These are phyloP conservation scores for Chelon auratus DNA, from an alignment of 2,797 vertebrate species.

Conservation along the genomic window DNA sequence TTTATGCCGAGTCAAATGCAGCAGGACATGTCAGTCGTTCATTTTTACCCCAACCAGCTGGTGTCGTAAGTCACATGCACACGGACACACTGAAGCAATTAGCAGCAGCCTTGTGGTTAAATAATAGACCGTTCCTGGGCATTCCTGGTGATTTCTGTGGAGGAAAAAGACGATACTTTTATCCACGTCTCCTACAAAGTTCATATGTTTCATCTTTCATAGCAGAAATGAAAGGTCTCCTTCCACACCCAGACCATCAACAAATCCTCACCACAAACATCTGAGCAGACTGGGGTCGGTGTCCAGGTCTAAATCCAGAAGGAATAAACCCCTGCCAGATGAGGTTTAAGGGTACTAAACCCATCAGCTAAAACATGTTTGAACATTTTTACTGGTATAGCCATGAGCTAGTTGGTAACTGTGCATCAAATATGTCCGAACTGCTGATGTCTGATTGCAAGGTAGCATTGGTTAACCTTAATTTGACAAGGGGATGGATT, in stretches of 20 bases:
- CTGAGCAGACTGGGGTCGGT: conserved; percentile 22
- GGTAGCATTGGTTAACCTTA: conserved; percentile 23
- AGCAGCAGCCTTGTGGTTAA: conserved; percentile 81
- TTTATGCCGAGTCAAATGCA: conserved; percentile 56
- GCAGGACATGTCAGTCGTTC: conserved; percentile 63
- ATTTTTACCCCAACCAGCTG: conserved; percentile 65
- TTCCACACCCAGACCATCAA: conserved; percentile 66
- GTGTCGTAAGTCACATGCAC: conserved; percentile 54
- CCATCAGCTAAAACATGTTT: conserved; percentile 33
- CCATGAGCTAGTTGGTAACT: not conserved
- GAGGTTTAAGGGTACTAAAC: conserved; percentile 23
- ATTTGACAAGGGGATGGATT: conserved; percentile 24
- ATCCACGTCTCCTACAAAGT: conserved; percentile 60
- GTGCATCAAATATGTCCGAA: not conserved
- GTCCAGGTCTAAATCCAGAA: conserved; percentile 29
- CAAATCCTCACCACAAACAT: conserved; percentile 62
- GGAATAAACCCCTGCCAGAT: conserved; percentile 8
- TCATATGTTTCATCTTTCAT: conserved; percentile 70
- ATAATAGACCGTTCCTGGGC: conserved; percentile 68
- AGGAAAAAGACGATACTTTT: conserved; percentile 70
- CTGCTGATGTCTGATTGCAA: not conserved
- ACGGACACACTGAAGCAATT: conserved; percentile 85
- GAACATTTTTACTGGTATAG: not conserved
- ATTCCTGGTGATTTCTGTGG: conserved; percentile 74
- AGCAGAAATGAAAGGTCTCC: conserved; percentile 46